Percentiles rank a stretch among this genome's conserved stretches.
These are phyloP conservation scores for Hydrochoerus hydrochaeris DNA, from an alignment of 2,113 vertebrate genomes.

Conservation along the genomic window DNA sequence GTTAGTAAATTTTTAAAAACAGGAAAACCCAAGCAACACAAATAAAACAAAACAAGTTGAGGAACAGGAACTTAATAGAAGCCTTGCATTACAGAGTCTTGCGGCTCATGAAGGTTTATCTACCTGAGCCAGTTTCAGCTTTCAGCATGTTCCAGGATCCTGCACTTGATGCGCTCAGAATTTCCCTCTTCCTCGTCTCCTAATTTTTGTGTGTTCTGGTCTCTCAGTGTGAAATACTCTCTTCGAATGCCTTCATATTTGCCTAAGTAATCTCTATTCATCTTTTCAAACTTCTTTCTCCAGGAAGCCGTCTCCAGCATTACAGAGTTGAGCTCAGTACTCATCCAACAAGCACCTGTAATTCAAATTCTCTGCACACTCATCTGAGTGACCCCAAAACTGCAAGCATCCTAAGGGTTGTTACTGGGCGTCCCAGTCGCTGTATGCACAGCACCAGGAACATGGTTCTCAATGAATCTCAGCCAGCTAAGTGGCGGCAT, in stretches of 20 bases:
- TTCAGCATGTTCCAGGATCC: background rate
- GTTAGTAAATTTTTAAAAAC: background rate
- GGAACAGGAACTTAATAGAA: background rate
- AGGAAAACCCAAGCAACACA: conserved; percentile 9
- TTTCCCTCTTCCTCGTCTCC: background rate
- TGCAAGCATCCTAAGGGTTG: background rate
- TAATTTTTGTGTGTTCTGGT: background rate
- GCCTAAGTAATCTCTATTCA: background rate
- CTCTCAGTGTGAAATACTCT: background rate
- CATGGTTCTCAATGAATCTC: background rate
- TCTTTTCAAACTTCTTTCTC: background rate
- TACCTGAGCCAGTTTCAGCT: background rate
- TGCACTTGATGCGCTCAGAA: background rate
- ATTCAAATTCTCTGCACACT: background rate
- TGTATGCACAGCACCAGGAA: background rate
- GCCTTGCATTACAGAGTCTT: background rate
- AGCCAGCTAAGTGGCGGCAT: background rate
- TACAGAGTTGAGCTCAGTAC: background rate
- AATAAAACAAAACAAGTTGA: background rate
- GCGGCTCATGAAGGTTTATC: background rate
- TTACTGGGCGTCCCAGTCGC: background rate
- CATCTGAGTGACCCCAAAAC: background rate
- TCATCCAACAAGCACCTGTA: background rate
- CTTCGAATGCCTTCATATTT: background rate
- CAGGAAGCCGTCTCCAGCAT: background rate